phyloP scores from a whole-genome alignment of 2,888 invertebrate species.

The Orthosia gracilis region DNA sequence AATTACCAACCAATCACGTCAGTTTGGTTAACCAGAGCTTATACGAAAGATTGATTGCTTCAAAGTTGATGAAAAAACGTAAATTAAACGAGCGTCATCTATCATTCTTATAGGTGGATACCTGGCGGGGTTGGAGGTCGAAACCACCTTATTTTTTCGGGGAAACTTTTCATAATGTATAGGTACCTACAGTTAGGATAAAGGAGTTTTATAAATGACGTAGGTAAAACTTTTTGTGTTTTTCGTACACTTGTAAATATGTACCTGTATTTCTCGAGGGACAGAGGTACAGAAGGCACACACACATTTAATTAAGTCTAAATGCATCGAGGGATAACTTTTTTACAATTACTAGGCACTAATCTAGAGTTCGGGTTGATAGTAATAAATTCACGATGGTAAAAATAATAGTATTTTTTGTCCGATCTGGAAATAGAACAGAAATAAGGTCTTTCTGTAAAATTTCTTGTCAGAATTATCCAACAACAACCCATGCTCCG shows the following conservation, averaged over 20 bases:
- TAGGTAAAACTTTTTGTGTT: not conserved
- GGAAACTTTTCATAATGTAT: not conserved
- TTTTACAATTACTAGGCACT: too few relatives aligned
- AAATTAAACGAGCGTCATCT: conserved; percentile 45
- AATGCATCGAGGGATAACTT: too few relatives aligned
- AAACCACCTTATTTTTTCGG: conserved; percentile 30
- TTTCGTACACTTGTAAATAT: not conserved
- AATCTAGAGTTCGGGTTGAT: too few relatives aligned
- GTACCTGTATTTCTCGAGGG: too few relatives aligned
- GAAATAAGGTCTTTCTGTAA: too few relatives aligned
- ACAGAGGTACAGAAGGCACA: too few relatives aligned
- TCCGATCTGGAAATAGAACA: too few relatives aligned
- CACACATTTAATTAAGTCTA: too few relatives aligned
- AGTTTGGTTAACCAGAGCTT: conserved; percentile 28
- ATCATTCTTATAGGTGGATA: conserved; percentile 52
- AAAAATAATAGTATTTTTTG: too few relatives aligned
- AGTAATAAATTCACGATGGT: too few relatives aligned
- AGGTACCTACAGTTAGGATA: not conserved
- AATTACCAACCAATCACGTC: conserved; percentile 32
- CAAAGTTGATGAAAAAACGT: conserved; percentile 46
- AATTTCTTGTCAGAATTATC: too few relatives aligned
- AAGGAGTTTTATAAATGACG: not conserved
- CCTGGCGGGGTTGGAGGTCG: not conserved
- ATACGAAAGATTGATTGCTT: conserved; percentile 54
- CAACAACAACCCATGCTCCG: too few relatives aligned